Evolutionary conservation across 2,797 vertebrate genomes (phyloP).

Genomic region (Gouania willdenowi): DNA sequence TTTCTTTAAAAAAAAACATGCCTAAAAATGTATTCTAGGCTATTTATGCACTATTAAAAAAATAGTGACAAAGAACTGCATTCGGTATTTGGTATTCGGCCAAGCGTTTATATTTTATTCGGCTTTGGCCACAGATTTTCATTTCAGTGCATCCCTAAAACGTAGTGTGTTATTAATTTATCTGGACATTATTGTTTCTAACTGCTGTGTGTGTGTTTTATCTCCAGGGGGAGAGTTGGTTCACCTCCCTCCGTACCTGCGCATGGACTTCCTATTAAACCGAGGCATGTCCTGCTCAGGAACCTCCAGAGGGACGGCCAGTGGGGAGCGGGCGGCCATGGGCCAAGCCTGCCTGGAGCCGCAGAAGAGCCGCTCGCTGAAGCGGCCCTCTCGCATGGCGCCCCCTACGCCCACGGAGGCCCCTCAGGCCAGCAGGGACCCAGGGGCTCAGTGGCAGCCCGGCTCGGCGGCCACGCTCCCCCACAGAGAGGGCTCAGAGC

Average conservation of each 20-base stretch:
- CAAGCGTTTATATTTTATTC: too few relatives aligned
- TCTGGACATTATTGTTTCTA: too few relatives aligned
- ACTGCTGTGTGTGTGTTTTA: slow-evolving; percentile 5
- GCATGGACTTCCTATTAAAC: slow-evolving; percentile 98
- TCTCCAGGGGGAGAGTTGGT: slow-evolving; percentile 87
- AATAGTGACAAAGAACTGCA: too few relatives aligned
- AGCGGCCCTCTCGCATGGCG: slow-evolving; percentile 91
- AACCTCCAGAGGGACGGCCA: slow-evolving; percentile 70
- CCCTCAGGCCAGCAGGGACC: slow-evolving; percentile 83
- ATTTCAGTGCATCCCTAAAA: too few relatives aligned
- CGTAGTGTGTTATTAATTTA: too few relatives aligned
- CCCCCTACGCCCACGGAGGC: slow-evolving; percentile 89
- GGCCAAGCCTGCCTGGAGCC: slow-evolving; percentile 95
- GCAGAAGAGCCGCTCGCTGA: slow-evolving; percentile 95
- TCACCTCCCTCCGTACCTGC: slow-evolving; percentile 95
- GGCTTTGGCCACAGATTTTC: too few relatives aligned
- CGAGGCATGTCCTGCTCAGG: slow-evolving; percentile 81
- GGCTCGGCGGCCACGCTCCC: slow-evolving; percentile 91
- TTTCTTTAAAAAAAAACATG: too few relatives aligned
- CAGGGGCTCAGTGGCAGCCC: slow-evolving; percentile 88
- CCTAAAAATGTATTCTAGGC: too few relatives aligned
- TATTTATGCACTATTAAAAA: too few relatives aligned
- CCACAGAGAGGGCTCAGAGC: slow-evolving; percentile 94
- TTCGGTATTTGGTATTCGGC: too few relatives aligned
- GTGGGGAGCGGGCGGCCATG: slow-evolving; percentile 85